Percentiles rank a stretch among this genome's conserved stretches.
Conservation (phyloP, 2,888 invertebrate species). For the Phasia obesa region DNA sequence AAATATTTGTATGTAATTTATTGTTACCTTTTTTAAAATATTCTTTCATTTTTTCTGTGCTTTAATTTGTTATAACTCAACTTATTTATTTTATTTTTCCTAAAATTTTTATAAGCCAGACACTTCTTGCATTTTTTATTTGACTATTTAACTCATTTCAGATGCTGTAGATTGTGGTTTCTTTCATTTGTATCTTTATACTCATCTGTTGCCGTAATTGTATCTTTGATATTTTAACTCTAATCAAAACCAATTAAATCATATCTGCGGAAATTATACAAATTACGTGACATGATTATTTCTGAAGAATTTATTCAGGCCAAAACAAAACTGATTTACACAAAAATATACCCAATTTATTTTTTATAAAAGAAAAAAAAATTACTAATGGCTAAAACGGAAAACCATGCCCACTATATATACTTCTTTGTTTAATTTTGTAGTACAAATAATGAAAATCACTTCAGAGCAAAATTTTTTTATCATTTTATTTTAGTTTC, state of each 20-base stretch:
- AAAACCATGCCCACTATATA: background rate
- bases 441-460: no score
- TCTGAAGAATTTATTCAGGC: background rate
- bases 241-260: constrained; percentile 69
- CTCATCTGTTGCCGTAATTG: constrained; percentile 23
- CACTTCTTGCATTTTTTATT: constrained; percentile 4
- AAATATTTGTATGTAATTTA: no score
- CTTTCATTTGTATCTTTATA: constrained; percentile 11
- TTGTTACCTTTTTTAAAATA: constrained; percentile 51
- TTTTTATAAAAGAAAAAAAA: no score
- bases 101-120: constrained; percentile 17
- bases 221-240: constrained; percentile 27
- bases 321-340: no score
- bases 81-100: constrained; percentile 16
- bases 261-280: constrained; percentile 68
- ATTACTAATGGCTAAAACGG: background rate
- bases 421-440: constrained; percentile 2
- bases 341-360: no score
- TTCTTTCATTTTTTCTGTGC: constrained; percentile 7
- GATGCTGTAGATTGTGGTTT: constrained; percentile 40
- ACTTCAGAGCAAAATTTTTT: no score
- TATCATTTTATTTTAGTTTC: constrained; percentile 12
- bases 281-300: constrained; percentile 64
- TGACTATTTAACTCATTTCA: constrained; percentile 33
- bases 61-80: constrained; percentile 13